phyloP scores from a whole-genome alignment of 2,797 vertebrate genomes.

The Tokudaia tokunoshimensis region DNA sequence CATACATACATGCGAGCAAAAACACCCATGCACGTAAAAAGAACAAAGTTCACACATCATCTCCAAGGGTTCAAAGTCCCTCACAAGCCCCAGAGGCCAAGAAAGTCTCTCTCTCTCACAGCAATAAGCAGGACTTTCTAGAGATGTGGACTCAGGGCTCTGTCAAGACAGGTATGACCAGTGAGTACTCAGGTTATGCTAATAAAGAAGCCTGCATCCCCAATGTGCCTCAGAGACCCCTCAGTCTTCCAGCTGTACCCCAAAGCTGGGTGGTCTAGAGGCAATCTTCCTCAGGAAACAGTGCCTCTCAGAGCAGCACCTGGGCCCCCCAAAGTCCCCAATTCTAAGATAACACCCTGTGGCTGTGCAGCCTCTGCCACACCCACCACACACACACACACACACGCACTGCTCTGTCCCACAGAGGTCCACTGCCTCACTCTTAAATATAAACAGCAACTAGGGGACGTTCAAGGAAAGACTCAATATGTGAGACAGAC shows the following conservation, averaged over 20 bases:
- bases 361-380: rapidly evolving
- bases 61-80: not conserved
- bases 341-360: not conserved
- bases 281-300: too few species aligned
- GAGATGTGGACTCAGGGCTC: not conserved
- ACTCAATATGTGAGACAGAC: not conserved
- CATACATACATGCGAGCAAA: not conserved
- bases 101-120: not conserved
- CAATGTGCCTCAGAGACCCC: too few species aligned
- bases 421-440: rapidly evolving
- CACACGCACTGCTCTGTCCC: not conserved
- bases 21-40: not conserved
- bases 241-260: not conserved
- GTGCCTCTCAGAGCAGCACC: not conserved
- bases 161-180: not conserved
- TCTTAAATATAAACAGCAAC: not conserved
- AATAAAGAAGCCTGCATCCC: not conserved
- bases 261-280: not conserved
- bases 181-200: not conserved
- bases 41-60: not conserved
- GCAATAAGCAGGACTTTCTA: not conserved
- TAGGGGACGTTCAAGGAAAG: not conserved
- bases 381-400: not conserved
- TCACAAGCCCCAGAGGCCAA: not conserved
- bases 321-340: not conserved